Evolutionary conservation across 2,113 vertebrate species (phyloP).

Genomic region (Salvelinus sp.): DNA sequence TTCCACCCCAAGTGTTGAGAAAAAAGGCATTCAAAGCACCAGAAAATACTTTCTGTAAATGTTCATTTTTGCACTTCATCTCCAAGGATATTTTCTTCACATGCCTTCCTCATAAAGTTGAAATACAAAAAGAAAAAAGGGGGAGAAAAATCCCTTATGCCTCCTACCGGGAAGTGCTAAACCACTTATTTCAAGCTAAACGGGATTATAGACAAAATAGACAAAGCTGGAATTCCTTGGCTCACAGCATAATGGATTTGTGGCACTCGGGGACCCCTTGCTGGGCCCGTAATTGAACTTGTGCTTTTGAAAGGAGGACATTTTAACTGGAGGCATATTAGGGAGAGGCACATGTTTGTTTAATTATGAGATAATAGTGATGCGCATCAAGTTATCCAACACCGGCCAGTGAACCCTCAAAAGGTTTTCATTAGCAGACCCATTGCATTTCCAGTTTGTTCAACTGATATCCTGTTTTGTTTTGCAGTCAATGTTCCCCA

Average conservation of each 20-base stretch:
- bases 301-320: slow-evolving; percentile 57
- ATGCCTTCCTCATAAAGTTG: slow-evolving; percentile 74
- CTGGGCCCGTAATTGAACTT: slow-evolving; percentile 65
- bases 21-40: slow-evolving; percentile 34
- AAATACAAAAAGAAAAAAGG: slow-evolving; percentile 60
- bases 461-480: not conserved
- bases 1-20: slow-evolving; percentile 25
- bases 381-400: slow-evolving; percentile 11
- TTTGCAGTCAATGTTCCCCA: slow-evolving; percentile 7
- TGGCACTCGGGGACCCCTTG: slow-evolving; percentile 48
- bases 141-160: slow-evolving; percentile 48
- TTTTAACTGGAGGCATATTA: slow-evolving; percentile 56
- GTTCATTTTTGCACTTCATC: slow-evolving; percentile 72
- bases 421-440: slow-evolving; percentile 16
- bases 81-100: slow-evolving; percentile 71
- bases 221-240: slow-evolving; percentile 67
- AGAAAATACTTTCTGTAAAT: slow-evolving; percentile 57
- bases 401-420: slow-evolving; percentile 20
- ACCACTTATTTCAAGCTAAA: slow-evolving; percentile 81
- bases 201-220: slow-evolving; percentile 74
- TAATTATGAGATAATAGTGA: slow-evolving; percentile 47
- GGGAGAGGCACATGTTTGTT: slow-evolving; percentile 49
- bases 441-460: slow-evolving; percentile 25
- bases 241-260: slow-evolving; percentile 60
- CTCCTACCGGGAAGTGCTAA: slow-evolving; percentile 72